Evolutionary conservation across 2,797 vertebrate species (phyloP).

Genomic region (Etheostoma nigrum): DNA sequence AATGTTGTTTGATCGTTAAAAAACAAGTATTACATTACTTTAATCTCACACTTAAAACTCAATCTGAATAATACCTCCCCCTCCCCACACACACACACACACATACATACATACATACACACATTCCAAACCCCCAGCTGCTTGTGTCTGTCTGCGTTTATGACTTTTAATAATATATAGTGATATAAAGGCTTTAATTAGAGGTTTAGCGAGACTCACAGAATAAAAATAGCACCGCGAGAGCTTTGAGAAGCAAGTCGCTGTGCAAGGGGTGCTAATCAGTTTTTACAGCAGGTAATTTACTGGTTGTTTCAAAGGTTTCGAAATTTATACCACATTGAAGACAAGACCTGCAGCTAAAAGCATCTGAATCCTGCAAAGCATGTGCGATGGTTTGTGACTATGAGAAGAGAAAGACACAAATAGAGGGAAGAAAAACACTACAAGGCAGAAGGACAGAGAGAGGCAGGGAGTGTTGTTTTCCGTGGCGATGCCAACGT

Average conservation of each 20-base stretch:
- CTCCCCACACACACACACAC: background rate
- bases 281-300: constrained; percentile 84
- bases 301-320: constrained; percentile 85
- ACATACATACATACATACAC: background rate
- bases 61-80: constrained; percentile 29
- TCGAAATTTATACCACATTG: constrained; percentile 77
- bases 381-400: constrained; percentile 5
- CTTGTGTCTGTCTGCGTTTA: constrained; percentile 77
- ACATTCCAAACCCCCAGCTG: constrained; percentile 57
- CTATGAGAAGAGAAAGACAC: constrained; percentile 11
- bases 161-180: constrained; percentile 83
- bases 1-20: constrained; percentile 31
- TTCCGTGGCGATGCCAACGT: constrained; percentile 22
- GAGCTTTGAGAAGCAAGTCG: constrained; percentile 55
- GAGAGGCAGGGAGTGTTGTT: constrained; percentile 39
- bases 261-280: constrained; percentile 68
- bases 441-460: constrained; percentile 1
- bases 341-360: constrained; percentile 65
- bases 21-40: constrained; percentile 37
- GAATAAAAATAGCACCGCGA: constrained; percentile 73
- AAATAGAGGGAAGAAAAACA: constrained; percentile 8
- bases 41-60: constrained; percentile 41
- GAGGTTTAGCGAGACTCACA: constrained; percentile 54
- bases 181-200: constrained; percentile 79
- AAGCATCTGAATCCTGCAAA: constrained; percentile 52